Conservation (phyloP, 2,797 vertebrate genomes). For the Hipposideros larvatus region DNA sequence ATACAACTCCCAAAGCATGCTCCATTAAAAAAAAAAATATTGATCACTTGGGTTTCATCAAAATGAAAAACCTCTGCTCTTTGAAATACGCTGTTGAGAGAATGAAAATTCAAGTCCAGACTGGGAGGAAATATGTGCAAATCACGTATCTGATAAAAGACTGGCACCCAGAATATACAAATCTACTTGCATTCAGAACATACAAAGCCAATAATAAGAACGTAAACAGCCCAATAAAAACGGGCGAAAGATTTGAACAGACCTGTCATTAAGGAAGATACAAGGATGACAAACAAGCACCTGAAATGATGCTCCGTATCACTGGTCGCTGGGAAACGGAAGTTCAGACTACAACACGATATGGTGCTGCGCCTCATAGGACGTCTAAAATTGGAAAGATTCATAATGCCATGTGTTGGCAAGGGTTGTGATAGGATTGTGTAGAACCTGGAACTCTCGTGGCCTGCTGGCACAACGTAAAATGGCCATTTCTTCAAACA, state of each 20-base stretch:
- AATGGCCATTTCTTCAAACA: rapidly evolving
- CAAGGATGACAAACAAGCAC: not conserved
- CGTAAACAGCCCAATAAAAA: not conserved
- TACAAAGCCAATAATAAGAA: not conserved
- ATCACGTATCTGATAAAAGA: not conserved
- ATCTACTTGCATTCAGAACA: no score
- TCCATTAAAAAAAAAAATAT: not conserved
- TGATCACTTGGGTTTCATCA: not conserved
- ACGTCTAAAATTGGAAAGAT: not conserved
- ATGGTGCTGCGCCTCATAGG: rapidly evolving
- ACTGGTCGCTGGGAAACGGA: not conserved
- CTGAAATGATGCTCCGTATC: rapidly evolving
- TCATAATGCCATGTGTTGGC: rapidly evolving
- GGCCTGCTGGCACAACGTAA: rapidly evolving
- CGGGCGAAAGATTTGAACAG: not conserved
- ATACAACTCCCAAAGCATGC: not conserved
- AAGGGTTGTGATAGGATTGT: not conserved
- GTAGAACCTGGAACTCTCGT: no score
- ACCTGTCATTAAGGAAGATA: not conserved
- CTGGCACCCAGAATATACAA: not conserved
- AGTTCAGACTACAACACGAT: not conserved
- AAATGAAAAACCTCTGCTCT: not conserved
- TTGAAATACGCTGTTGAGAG: not conserved
- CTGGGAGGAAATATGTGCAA: not conserved
- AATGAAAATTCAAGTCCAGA: not conserved